Evolutionary conservation across 2,113 vertebrate species (phyloP).

Genomic region (Gadus chalcogrammus): DNA sequence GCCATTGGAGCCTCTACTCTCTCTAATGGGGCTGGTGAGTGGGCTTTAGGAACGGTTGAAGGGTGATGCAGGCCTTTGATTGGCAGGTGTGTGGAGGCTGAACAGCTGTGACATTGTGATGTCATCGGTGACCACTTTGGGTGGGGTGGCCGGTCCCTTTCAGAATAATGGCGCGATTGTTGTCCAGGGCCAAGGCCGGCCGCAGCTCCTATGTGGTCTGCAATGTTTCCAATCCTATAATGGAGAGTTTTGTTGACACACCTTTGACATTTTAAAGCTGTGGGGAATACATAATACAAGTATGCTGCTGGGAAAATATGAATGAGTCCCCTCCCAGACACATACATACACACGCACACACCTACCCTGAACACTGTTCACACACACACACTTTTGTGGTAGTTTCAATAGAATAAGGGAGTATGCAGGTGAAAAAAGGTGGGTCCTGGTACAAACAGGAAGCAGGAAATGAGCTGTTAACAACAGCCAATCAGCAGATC

Average conservation of each 20-base stretch:
- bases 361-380: too few species aligned
- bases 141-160: slow-evolving; percentile 38
- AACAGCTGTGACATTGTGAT: slow-evolving; percentile 59
- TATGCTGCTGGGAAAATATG: too few species aligned
- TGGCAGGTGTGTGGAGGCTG: slow-evolving; percentile 46
- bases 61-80: slow-evolving; percentile 41
- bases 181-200: slow-evolving; percentile 23
- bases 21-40: slow-evolving; percentile 6
- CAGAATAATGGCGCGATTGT: slow-evolving; percentile 64
- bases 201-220: slow-evolving; percentile 16
- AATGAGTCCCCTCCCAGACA: background rate
- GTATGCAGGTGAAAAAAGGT: slow-evolving; percentile 57
- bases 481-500: slow-evolving; percentile 39
- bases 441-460: slow-evolving; percentile 56
- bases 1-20: slow-evolving; percentile 21
- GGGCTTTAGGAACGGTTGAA: slow-evolving; percentile 11
- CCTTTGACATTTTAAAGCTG: slow-evolving; percentile 24
- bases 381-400: slow-evolving; percentile 14
- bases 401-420: slow-evolving; percentile 31
- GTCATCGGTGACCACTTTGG: slow-evolving; percentile 46
- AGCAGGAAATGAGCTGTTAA: slow-evolving; percentile 57
- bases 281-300: background rate
- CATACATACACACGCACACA: background rate
- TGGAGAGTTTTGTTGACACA: slow-evolving; percentile 54
- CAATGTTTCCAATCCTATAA: slow-evolving; percentile 49